Percentiles rank a stretch among this genome's conserved stretches.
Conservation (phyloP, 92 coral and sea anemone species). For the Zoanthus gigantus region DNA sequence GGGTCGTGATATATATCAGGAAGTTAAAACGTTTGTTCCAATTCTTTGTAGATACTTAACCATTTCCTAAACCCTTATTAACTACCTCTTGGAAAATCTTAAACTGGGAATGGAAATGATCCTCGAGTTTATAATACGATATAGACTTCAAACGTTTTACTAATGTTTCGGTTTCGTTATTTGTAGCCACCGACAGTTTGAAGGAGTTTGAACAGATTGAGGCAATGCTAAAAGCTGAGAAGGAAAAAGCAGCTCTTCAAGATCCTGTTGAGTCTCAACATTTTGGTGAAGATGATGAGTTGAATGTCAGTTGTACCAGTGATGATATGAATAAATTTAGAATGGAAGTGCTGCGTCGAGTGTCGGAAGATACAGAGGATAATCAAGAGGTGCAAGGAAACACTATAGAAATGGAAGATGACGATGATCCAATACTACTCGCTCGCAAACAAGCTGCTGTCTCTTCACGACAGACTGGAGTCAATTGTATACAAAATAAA, state of each 20-base stretch:
- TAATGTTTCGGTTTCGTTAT: not conserved
- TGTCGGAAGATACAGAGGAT: slow-evolving; percentile 73
- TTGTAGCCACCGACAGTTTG: slow-evolving; percentile 40
- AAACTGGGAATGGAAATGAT: not conserved
- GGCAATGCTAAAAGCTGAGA: slow-evolving; percentile 74
- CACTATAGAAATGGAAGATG: slow-evolving; percentile 40
- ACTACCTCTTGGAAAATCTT: too few species aligned
- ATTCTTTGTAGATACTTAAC: too few species aligned
- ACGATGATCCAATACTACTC: slow-evolving; percentile 59
- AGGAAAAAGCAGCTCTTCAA: not conserved
- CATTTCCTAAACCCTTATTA: too few species aligned
- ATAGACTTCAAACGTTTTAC: not conserved
- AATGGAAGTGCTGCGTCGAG: slow-evolving; percentile 82
- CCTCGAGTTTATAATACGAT: not conserved
- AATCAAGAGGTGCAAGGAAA: slow-evolving; percentile 54
- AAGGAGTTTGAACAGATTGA: slow-evolving; percentile 87
- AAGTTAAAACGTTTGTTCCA: too few species aligned
- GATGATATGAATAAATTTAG: slow-evolving; percentile 89
- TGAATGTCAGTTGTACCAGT: slow-evolving; percentile 85
- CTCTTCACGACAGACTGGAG: slow-evolving; percentile 20
- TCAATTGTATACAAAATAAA: slow-evolving; percentile 24
- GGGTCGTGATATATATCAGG: too few species aligned
- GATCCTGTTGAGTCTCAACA: not conserved
- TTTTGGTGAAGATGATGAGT: slow-evolving; percentile 69
- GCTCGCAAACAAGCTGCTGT: slow-evolving; percentile 35